Evolutionary conservation across 2,797 vertebrate genomes (phyloP).

Genomic region (Okamejei kenojei): DNA sequence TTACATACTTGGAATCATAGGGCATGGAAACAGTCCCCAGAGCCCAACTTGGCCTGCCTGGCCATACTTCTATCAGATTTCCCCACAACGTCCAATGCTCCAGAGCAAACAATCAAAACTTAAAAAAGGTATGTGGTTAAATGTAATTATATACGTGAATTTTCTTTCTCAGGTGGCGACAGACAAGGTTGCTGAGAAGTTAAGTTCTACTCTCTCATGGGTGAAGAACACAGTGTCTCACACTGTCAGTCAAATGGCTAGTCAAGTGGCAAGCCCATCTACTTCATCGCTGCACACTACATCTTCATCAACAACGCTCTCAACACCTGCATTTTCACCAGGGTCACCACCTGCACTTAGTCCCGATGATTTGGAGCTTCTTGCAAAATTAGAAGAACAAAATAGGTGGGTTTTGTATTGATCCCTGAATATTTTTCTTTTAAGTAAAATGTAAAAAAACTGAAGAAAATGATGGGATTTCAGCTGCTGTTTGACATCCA

Average conservation of each 20-base stretch:
- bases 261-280: slow-evolving; percentile 91
- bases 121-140: not conserved
- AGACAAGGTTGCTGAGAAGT: slow-evolving; percentile 93
- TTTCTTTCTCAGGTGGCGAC: slow-evolving; percentile 81
- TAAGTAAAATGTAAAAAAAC: not conserved
- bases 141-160: not conserved
- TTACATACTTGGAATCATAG: too few relatives aligned
- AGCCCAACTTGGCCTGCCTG: too few relatives aligned
- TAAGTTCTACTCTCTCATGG: slow-evolving; percentile 99
- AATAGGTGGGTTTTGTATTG: slow-evolving; percentile 72
- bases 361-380: slow-evolving; percentile 86
- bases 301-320: slow-evolving; percentile 77
- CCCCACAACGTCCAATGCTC: too few relatives aligned
- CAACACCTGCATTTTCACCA: slow-evolving; percentile 74
- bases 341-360: slow-evolving; percentile 77
- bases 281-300: slow-evolving; percentile 63
- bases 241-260: slow-evolving; percentile 99
- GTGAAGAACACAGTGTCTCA: slow-evolving; percentile 96
- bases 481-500: not conserved
- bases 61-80: too few relatives aligned
- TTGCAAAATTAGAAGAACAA: slow-evolving; percentile 94
- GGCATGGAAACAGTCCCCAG: too few relatives aligned
- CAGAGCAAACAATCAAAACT: too few relatives aligned
- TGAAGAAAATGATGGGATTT: not conserved
- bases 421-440: not conserved